Evolutionary conservation across 2,888 invertebrate species (phyloP), one percentile per base, ranked within the genome.

Genomic region (Epinotia bilunana): DNA sequence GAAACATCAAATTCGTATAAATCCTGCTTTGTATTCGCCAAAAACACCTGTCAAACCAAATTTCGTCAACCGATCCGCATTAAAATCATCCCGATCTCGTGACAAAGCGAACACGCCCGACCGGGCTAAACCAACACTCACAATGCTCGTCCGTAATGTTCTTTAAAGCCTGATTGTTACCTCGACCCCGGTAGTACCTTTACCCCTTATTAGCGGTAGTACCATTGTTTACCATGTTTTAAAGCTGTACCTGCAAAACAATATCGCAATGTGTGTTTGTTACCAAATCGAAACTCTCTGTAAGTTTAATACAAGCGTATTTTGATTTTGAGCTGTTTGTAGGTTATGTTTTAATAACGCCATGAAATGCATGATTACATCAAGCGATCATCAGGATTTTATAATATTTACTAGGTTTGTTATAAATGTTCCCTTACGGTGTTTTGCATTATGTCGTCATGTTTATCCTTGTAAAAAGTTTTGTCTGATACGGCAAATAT

Each of bases 211-310:
- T 93, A 91, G 87, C 89, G 88, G 85, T 87, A 82, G 87, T 87
- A 83, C 88, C 90, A 93, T 94, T 94, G 93, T 94, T 92, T 92
- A 89, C 88, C 83, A 90, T 86, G 89, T 91, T 92, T 87, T 87
- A 83, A 87, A 87, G 79, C 80, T 80, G 80, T 82, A 83, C 82
- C 84, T 81, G 83, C 83, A 81, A 84, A 84, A 85, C 84, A 83
- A 83, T 84, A 83, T 85, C 84, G 84, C 85, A 82, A 82, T 82
- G 78, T 80, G 78, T 55, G 43, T 55, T 68, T 73, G 68, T 62
- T 69, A 23, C 43, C 23, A 63, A 43, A 49, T 61, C 20, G 6
- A 67, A 28, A 7, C 12, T 20, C 18, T 23, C 18, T 43, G 43
- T 16, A n/a, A 12, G 53, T n/a, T 53, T 5, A 11, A 46, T 63